phyloP scores from a whole-genome alignment of 2,113 vertebrate genomes.

The Cepphus grylle region DNA sequence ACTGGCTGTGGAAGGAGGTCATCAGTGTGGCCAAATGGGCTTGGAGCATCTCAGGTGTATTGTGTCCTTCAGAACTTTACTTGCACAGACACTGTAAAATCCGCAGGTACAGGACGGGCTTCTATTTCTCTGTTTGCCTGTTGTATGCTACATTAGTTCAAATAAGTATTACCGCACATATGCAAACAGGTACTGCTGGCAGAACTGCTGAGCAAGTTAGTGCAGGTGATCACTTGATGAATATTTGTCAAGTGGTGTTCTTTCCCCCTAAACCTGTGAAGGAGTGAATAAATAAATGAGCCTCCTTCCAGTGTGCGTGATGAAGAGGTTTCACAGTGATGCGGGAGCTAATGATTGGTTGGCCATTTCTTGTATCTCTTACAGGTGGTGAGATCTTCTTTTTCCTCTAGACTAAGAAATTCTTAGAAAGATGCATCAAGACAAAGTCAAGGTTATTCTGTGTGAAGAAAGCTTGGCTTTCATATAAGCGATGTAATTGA shows the following conservation, averaged over 20 bases:
- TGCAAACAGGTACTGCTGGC: neutral
- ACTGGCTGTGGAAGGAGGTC: neutral
- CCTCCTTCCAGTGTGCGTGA: neutral
- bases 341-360: neutral
- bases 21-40: neutral
- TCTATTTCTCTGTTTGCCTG: neutral
- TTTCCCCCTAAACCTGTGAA: neutral
- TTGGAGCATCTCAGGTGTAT: neutral
- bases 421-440: neutral
- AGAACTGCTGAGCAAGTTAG: neutral
- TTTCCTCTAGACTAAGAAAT: neutral
- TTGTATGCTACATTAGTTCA: neutral
- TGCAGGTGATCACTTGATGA: neutral
- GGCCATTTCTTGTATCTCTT: neutral
- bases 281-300: neutral
- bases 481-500: neutral
- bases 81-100: neutral
- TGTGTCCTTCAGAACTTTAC: neutral
- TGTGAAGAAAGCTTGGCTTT: neutral
- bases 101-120: neutral
- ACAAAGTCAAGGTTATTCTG: neutral
- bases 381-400: neutral
- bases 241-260: neutral
- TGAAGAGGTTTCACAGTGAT: fast-evolving
- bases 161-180: neutral